Percentiles rank a stretch among this genome's conserved stretches.
Evolutionary conservation across 2,797 vertebrate genomes (phyloP).

Genomic region (Phoebastria nigripes): DNA sequence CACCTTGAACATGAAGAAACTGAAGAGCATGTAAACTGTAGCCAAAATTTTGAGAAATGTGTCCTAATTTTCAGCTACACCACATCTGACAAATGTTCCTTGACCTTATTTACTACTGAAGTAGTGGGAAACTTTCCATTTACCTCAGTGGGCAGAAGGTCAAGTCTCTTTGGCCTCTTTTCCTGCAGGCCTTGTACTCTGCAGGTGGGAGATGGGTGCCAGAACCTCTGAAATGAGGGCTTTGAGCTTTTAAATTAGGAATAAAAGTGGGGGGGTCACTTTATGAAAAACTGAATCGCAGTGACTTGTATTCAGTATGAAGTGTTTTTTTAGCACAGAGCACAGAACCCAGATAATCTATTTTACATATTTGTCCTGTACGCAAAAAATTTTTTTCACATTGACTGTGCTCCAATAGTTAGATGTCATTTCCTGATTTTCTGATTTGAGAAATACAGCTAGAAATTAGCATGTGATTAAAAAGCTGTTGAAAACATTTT

Average conservation of each 20-base stretch:
- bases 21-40: not conserved
- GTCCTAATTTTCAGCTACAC: slow-evolving; percentile 18
- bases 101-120: slow-evolving; percentile 11
- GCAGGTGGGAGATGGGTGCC: not conserved
- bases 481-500: slow-evolving; percentile 5
- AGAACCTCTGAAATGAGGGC: not conserved
- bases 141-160: not conserved
- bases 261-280: not conserved
- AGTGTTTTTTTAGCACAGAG: not conserved
- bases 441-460: slow-evolving; percentile 20
- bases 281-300: not conserved
- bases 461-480: slow-evolving; percentile 21
- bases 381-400: not conserved
- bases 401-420: not conserved
- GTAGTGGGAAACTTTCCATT: not conserved
- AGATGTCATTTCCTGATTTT: not conserved
- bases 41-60: slow-evolving; percentile 17
- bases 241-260: not conserved
- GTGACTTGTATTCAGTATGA: not conserved
- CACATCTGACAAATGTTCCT: not conserved
- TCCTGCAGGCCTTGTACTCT: not conserved
- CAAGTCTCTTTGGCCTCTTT: not conserved
- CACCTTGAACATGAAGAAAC: slow-evolving; percentile 6
- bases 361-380: not conserved
- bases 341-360: not conserved